Conservation (phyloP, 2,888 invertebrate genomes). For the Mechanitis messenoides region DNA sequence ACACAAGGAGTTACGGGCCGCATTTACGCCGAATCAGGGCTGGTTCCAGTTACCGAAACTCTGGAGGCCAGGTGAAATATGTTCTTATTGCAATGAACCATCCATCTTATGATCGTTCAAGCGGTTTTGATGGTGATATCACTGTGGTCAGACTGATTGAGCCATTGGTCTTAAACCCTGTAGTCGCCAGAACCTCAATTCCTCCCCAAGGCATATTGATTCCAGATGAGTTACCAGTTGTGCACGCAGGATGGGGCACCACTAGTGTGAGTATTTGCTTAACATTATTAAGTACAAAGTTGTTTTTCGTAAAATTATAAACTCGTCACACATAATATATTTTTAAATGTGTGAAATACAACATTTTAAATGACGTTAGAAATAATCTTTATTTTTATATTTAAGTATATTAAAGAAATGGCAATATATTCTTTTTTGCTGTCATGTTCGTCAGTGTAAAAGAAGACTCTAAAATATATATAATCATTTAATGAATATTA, state of each 20-base stretch:
- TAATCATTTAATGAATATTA: too few species aligned
- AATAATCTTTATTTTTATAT: too few species aligned
- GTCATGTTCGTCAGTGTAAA: too few species aligned
- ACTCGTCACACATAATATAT: too few species aligned
- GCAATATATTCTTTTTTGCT: too few species aligned
- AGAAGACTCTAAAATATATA: too few species aligned
- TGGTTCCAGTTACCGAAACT: constrained; percentile 44
- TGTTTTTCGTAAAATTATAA: too few species aligned
- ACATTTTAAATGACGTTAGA: too few species aligned
- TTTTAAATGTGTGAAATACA: too few species aligned
- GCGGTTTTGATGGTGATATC: constrained; percentile 43
- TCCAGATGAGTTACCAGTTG: constrained; percentile 39
- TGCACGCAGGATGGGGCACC: constrained; percentile 49
- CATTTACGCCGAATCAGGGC: constrained; percentile 46
- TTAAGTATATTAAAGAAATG: too few species aligned
- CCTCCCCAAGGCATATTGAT: constrained; percentile 24
- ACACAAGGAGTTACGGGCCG: constrained; percentile 33
- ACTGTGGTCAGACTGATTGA: constrained; percentile 34
- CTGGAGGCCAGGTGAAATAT: constrained; percentile 43
- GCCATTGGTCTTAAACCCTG: constrained; percentile 33
- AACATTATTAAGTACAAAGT: too few species aligned
- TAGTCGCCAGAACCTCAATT: constrained; percentile 36
- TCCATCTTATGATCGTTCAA: constrained; percentile 36
- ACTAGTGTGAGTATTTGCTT: constrained; percentile 36
- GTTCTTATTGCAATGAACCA: constrained; percentile 39